Conservation (phyloP, 2,113 vertebrate species). For the Sminthopsis crassicaudata region DNA sequence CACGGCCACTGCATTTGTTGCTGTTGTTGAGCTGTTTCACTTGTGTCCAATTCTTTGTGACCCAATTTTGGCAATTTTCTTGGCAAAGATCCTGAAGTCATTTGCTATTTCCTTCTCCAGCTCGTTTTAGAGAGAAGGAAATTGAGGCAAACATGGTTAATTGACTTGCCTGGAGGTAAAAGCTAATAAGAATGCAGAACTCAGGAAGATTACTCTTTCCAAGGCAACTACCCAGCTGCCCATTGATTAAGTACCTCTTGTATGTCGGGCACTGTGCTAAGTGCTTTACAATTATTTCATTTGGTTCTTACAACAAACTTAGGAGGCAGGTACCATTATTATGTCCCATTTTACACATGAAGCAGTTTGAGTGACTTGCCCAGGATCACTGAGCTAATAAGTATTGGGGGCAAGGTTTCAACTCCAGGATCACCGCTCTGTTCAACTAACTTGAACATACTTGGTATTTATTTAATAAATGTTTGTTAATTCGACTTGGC, state of each 20-base stretch:
- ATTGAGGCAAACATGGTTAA: neutral
- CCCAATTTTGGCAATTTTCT: too few relatives aligned
- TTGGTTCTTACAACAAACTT: neutral
- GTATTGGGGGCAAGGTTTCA: neutral
- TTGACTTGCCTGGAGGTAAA: neutral
- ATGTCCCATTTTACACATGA: neutral
- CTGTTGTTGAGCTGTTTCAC: too few relatives aligned
- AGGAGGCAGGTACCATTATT: neutral
- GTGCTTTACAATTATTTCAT: neutral
- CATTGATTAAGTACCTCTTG: neutral
- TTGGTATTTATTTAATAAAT: neutral
- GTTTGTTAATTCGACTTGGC: neutral
- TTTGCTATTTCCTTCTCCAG: too few relatives aligned
- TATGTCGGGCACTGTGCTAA: neutral
- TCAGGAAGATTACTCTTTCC: neutral
- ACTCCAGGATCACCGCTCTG: neutral
- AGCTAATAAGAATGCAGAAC: neutral
- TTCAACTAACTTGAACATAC: neutral
- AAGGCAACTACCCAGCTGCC: neutral
- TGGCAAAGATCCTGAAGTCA: too few relatives aligned
- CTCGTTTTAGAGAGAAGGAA: neutral
- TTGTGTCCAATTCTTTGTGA: too few relatives aligned
- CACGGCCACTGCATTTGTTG: too few relatives aligned
- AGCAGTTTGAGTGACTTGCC: neutral
- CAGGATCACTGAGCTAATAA: neutral